Evolutionary conservation across 1,140 invertebrate species (phyloP), one percentile per base, ranked within the genome.

Genomic region (Calephelis virginiensis): DNA sequence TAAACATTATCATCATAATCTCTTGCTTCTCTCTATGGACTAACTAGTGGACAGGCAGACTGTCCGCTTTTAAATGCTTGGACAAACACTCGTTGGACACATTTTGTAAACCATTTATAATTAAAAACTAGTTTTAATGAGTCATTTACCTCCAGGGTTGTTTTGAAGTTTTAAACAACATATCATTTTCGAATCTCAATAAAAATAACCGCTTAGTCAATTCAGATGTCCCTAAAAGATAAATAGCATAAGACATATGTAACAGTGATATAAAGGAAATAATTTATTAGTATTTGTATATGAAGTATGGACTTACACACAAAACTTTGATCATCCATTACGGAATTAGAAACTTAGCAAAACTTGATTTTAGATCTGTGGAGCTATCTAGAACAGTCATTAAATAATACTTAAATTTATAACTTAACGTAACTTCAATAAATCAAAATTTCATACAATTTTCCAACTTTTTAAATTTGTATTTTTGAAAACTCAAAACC

Each of bases 161-260:
- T 63, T 87, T 89, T 67, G 80, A 84, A 62, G 81, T 86, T 73
- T 83, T 85, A 79, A 90, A 90, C 13, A 90, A 68, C 77, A 76
- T 86, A 49, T 88, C 82, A 72, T 89, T 78, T 68, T 88, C 75
- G 63, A 89, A 86, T 53, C 84, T 75, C 17, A 89, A 69, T 72
- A 86, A 67, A 65, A 88, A 81, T 49, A 90, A 67, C 66, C 70
- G 78, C 56, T 70, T 77, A 37, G 71, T 82, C 43, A 83, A 68
- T 45, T 88, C 79, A 47, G 82, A 66, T 13, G 81, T 82, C 85
- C 85, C 86, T 89, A 62, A 66, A 72, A 64, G 46, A 69, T 38
- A 68, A 62, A 8, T 13, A 48, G 14, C 47, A 37, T 12, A 43
- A 46, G 11, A n/a, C n/a, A 43, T 14, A n/a, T n/a, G n/a, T n/a